Evolutionary conservation across 2,113 vertebrate species (phyloP), one percentile per base, ranked within the genome.

Genomic region (Turdus rufiventris): DNA sequence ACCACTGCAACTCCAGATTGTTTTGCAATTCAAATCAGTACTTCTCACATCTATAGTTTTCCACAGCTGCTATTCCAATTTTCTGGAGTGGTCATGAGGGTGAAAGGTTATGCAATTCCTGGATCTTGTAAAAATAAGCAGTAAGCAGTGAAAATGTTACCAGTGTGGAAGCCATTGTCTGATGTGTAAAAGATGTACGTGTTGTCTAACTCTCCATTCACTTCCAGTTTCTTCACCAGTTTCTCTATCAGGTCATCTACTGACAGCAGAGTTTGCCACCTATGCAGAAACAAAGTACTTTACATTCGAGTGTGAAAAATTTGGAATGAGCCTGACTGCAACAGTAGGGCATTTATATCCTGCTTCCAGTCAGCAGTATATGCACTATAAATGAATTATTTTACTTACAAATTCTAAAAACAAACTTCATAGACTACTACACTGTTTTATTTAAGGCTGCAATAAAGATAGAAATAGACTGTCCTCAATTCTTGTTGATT

Each of bases 141-240:
- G n/a, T 40, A 89, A 56, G 47, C n/a, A 82, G 38, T 47, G 13
- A 91, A 83, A 76, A 16, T 43, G 65, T 71, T 94, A 99, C 99
- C 99, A 82, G 99, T 99, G 96, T 99, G 99, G 96, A 98, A 99
- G 80, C 99, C 99, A 14, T 99, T 99, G 96, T 99, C 99, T 16
- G 99, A 99, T 26, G 99, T 99, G 72, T 99, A 99, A 84, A 99
- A 98, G 96, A 99, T 96, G 87, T 99, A 99, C 0, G 99, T 99
- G 96, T 99, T 98, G 87, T 98, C 97, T 45, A 99, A 96, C 85
- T 99, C 99, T 53, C 98, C 98, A 13, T 98, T 97, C 82, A 93
- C 89, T 82, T 99, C 98, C 91, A 99, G 70, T 62, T 98, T 98
- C 96, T 98, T 99, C 83, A 99, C 96, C 34, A 99, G 88, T 87